Base-by-base conservation (phyloP, 2,888 invertebrate species). In the Pseudococcus jackbeardsleyi region DNA sequence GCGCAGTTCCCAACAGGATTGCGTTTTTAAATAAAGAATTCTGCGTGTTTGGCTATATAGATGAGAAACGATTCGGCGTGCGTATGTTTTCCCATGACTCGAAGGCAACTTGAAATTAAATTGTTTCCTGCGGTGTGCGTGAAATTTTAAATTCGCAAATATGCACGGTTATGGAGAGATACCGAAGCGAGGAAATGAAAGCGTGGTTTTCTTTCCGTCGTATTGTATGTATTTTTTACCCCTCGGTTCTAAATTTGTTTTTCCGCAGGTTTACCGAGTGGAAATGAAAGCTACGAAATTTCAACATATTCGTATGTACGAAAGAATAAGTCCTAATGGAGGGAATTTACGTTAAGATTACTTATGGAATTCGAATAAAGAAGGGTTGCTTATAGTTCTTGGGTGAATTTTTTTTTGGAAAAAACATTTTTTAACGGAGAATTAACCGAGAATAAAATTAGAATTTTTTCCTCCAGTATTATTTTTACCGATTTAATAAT, bases 1-100 rank as follows among this genome's bases (percentile, higher is more conserved):
- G 26, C 26, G 26, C 42, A 15, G 79, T 79, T 79, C 79, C 79
- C 79, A 79, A 79, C 39, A 42, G 79, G 79, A 79, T 79, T 79
- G 79, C 79, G 79, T 79, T 79, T 72, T 79, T 79, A 79, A 79
- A 79, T 79, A 79, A 79, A 79, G 79, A 79, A 79, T 79, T 79
- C 79, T 46, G 79, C 79, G 42, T 79, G 79, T 79, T 79, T 79
- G 79, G 79, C 79, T 39, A 72, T 72, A 72, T 72, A 72, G 68
- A 72, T 72, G 79, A 79, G 79, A 79, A 39, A 42, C 79, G 79
- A 79, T 72, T 72, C 79, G 42, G 39, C 79, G 79, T 79, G 79
- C 79, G 79, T 79, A 42, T 79, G 79, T 79, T 79, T 79, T 79
- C 39, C 42, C 42, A 79, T 79, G 39, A 42, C 79, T 46, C 79